Percentiles rank a stretch among this genome's conserved stretches.
phyloP scores from a whole-genome alignment of 2,888 invertebrate species.

The Chironomus tentans region DNA sequence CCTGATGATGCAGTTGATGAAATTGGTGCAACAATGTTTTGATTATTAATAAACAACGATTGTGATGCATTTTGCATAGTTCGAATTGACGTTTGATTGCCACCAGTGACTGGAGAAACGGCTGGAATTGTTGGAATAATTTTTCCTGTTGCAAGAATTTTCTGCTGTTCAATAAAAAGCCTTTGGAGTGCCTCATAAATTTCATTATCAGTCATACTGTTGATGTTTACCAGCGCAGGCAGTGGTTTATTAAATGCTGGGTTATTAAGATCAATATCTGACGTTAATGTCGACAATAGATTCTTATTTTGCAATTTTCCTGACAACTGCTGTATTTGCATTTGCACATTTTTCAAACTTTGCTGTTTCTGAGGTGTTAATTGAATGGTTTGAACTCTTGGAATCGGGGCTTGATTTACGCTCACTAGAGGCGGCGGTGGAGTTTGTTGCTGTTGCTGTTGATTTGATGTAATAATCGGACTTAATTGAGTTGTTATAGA shows the following conservation, averaged over 20 bases:
- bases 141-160: conserved; percentile 62
- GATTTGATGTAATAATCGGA: conserved; percentile 29
- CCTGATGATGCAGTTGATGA: background rate
- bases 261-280: conserved; percentile 39
- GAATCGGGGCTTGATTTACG: conserved; percentile 37
- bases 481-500: too few relatives aligned
- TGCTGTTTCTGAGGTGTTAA: conserved; percentile 65
- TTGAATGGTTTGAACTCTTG: conserved; percentile 63
- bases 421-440: conserved; percentile 32
- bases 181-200: conserved; percentile 48
- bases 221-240: conserved; percentile 38
- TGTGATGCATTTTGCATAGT: conserved; percentile 28
- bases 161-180: conserved; percentile 59
- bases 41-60: background rate
- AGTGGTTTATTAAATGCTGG: conserved; percentile 39
- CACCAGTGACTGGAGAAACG: conserved; percentile 34
- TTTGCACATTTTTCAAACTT: conserved; percentile 53
- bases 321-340: conserved; percentile 58
- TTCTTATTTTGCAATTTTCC: conserved; percentile 45
- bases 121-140: conserved; percentile 49
- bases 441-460: conserved; percentile 26
- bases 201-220: conserved; percentile 46
- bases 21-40: conserved; percentile 4
- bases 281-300: conserved; percentile 36
- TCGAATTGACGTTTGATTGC: conserved; percentile 30